Evolutionary conservation across 2,888 invertebrate genomes (phyloP).

Genomic region (Nephrotoma flavescens): DNA sequence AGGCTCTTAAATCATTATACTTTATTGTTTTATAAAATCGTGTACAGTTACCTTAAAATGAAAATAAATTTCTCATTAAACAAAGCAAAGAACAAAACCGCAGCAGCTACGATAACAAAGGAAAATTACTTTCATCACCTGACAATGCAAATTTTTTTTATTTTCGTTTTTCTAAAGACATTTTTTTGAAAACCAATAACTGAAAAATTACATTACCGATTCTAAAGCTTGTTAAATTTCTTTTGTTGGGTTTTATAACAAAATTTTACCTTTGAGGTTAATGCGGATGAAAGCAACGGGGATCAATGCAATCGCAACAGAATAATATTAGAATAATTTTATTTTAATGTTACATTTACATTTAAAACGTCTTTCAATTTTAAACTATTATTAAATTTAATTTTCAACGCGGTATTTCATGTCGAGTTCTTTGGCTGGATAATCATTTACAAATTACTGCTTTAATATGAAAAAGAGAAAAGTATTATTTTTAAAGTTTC

Average conservation of each 20-base stretch:
- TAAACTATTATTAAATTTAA: neutral
- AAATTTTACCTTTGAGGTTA: neutral
- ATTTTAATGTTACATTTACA: neutral
- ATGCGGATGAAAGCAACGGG: neutral
- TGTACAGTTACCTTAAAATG: neutral
- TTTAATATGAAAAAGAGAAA: too few species aligned
- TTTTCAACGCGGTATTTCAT: neutral
- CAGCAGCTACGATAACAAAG: neutral
- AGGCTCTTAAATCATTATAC: neutral
- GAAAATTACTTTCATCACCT: neutral
- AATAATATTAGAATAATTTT: neutral
- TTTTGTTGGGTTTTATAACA: neutral
- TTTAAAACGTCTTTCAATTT: neutral
- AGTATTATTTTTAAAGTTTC: too few species aligned
- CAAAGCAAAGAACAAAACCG: neutral
- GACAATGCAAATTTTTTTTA: neutral
- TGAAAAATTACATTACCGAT: neutral
- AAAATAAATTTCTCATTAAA: neutral
- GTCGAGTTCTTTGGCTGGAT: too few species aligned
- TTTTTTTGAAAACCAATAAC: neutral
- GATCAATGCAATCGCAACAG: neutral
- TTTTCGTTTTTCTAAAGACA: neutral
- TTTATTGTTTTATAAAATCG: neutral
- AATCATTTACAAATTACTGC: too few species aligned
- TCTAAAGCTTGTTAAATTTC: neutral